Percentiles rank a stretch among this genome's conserved stretches.
Evolutionary conservation across 2,888 invertebrate genomes (phyloP).

Genomic region (Koerneria pararmatus): DNA sequence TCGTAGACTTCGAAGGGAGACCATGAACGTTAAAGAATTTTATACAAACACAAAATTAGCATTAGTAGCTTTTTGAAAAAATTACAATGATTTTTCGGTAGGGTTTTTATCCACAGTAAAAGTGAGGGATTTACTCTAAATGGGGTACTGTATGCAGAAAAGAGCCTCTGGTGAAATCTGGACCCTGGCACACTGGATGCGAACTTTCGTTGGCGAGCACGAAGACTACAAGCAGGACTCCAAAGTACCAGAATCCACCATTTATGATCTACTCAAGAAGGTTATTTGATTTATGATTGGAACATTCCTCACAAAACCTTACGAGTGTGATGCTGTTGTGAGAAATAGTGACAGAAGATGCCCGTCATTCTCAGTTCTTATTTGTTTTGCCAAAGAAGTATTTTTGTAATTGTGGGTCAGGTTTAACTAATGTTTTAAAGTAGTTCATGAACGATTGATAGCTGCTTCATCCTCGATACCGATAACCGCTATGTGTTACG

Average conservation of each 20-base stretch:
- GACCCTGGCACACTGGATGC: constrained; percentile 91
- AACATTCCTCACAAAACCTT: too few relatives aligned
- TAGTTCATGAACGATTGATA: too few relatives aligned
- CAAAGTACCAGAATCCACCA: constrained; percentile 78
- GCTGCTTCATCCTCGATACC: too few relatives aligned
- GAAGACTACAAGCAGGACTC: constrained; percentile 75
- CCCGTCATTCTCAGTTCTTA: too few relatives aligned
- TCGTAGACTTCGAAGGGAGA: too few relatives aligned
- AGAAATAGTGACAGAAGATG: too few relatives aligned
- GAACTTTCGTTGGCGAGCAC: constrained; percentile 80
- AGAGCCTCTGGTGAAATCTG: constrained; percentile 76
- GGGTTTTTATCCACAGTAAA: not conserved
- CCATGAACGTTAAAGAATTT: not conserved
- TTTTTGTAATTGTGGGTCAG: too few relatives aligned
- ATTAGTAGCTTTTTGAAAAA: not conserved
- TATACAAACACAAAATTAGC: not conserved
- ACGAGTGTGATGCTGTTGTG: too few relatives aligned
- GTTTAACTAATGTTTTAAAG: too few relatives aligned
- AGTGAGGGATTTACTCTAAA: constrained; percentile 62
- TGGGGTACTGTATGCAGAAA: constrained; percentile 66
- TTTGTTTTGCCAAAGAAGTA: too few relatives aligned
- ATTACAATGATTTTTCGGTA: not conserved
- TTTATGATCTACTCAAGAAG: constrained; percentile 76
- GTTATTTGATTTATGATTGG: too few relatives aligned
- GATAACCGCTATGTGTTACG: too few relatives aligned